Conservation (phyloP, 2,113 vertebrate species). For the Pandion haliaetus region DNA sequence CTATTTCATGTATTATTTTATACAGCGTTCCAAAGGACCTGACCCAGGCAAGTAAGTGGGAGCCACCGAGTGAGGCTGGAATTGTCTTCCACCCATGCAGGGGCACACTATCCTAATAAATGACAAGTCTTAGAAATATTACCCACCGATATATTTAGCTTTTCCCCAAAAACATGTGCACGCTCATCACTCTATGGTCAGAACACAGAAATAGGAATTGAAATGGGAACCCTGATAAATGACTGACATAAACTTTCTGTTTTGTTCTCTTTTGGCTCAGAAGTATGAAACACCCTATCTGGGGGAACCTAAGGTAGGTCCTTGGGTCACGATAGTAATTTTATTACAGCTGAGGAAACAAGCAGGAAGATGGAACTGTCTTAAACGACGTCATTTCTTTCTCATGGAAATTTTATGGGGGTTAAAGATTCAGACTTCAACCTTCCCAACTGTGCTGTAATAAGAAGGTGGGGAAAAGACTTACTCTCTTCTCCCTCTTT, state of each 20-base stretch:
- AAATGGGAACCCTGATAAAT: not conserved
- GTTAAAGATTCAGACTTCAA: not conserved
- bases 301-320: not conserved
- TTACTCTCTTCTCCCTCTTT: not conserved
- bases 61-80: not conserved
- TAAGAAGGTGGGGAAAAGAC: not conserved
- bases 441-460: not conserved
- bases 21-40: not conserved
- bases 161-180: not conserved
- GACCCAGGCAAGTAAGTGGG: not conserved
- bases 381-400: not conserved
- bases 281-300: not conserved
- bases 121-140: not conserved
- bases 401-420: not conserved
- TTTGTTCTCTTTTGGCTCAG: not conserved
- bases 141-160: rapidly evolving
- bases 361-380: not conserved
- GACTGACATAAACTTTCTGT: not conserved
- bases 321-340: not conserved
- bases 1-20: not conserved
- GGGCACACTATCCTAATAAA: not conserved
- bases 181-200: not conserved
- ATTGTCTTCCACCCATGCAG: not conserved
- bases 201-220: not conserved
- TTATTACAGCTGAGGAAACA: not conserved